Evolutionary conservation across 1,140 invertebrate species (phyloP), one percentile per base, ranked within the genome.

Genomic region (Zelostemma sp.): DNA sequence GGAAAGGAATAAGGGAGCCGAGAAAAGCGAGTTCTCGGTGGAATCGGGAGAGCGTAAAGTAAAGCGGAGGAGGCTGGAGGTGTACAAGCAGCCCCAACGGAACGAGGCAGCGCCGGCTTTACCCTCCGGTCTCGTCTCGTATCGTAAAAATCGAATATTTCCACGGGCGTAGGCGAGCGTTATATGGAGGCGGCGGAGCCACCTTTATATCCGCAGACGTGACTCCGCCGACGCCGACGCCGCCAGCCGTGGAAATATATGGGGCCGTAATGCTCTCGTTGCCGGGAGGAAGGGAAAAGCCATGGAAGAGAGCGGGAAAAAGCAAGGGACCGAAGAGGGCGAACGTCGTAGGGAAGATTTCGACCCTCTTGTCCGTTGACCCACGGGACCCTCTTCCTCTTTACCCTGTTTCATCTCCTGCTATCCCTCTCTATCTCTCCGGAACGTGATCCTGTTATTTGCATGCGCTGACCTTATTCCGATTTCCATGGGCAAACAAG

Each of bases 71-170:
- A n/a, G n/a, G 53, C 56, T 59, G 55, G n/a, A n/a, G n/a, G n/a
- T n/a, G 61, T 55, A 35, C 48, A 41, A 55, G 57, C 55, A 45
- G 49, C 49, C 64, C 59, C 67, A 64, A 63, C 56, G 35, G 43
- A 43, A 45, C 35, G 14, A 38, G 38, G 40, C 43, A 46, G 35
- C 57, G 49, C 47, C 33, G 55, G 41, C 40, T 72, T 67, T 60
- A 68, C 65, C 66, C 67, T 71, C 57, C 63, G 63, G 67, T 69
- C 59, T 71, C 73, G 66, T 74, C 46, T 78, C 68, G 77, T 78
- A 79, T 80, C 77, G 77, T 81, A 80, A 81, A 81, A 81, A 80
- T 81, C 77, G 79, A 80, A 80, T 81, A 80, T 80, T 80, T 80
- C 72, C 68, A 68, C 67, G 55, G 68, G 74, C 68, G 77, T 78